Evolutionary conservation across 2,797 vertebrate species (phyloP).

Genomic region (Hafferia zeledoni): DNA sequence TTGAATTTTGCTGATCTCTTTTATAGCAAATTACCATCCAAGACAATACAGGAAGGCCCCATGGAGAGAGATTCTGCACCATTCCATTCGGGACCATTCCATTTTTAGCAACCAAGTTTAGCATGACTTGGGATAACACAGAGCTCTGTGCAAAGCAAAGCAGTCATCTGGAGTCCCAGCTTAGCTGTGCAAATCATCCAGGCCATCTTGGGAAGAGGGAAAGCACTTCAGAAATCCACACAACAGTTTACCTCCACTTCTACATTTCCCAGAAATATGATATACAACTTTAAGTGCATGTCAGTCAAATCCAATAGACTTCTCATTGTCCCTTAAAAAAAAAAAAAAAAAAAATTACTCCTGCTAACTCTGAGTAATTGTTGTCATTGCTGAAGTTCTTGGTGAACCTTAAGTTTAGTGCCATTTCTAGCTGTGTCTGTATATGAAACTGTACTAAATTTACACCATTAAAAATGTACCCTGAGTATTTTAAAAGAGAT

Average conservation of each 20-base stretch:
- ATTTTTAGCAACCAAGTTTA: not conserved
- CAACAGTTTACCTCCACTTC: not conserved
- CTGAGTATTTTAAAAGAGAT: not conserved
- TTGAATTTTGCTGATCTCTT: not conserved
- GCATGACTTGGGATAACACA: not conserved
- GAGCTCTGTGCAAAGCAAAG: not conserved
- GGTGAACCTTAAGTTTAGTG: not conserved
- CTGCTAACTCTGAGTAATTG: not conserved
- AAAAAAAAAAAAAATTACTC: not conserved
- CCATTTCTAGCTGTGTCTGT: not conserved
- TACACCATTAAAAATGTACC: not conserved
- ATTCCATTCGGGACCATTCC: no score
- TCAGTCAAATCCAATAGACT: not conserved
- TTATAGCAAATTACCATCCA: not conserved
- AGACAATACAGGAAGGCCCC: not conserved
- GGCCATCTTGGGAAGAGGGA: not conserved
- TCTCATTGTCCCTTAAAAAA: not conserved
- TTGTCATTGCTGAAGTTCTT: not conserved
- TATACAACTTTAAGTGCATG: not conserved
- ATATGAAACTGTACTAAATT: not conserved
- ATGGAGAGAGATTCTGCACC: not conserved
- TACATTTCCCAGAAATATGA: not conserved
- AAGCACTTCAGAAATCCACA: not conserved
- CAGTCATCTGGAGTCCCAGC: not conserved
- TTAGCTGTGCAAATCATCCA: not conserved